A percentile compares a stretch with the other conserved stretches of the same genome.
These are phyloP conservation scores for Pinctada fucata DNA, from an alignment of 2,888 invertebrate species.

Conservation along the genomic window DNA sequence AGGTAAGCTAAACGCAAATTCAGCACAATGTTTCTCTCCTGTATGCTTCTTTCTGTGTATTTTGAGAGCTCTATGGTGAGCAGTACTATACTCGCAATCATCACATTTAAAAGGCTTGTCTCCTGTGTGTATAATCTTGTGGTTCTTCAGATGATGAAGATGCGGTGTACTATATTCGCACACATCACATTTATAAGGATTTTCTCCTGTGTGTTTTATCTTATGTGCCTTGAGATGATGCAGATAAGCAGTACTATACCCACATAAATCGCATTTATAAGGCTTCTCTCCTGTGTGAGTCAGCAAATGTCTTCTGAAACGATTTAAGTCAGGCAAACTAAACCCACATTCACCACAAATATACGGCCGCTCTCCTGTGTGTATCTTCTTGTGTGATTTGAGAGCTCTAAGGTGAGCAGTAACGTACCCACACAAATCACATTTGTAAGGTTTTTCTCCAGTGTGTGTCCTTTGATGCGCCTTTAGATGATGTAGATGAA, in stretches of 20 bases:
- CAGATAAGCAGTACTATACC: conserved; percentile 18
- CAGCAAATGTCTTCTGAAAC: too few species aligned
- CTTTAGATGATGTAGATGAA: conserved; percentile 16
- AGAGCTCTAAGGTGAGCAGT: too few species aligned
- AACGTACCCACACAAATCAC: too few species aligned
- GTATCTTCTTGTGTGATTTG: too few species aligned
- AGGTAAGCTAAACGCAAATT: conserved; percentile 18
- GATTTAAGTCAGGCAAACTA: too few species aligned
- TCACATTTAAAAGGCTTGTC: conserved; percentile 24
- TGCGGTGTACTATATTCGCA: conserved; percentile 22
- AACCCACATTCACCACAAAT: too few species aligned
- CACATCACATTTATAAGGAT: conserved; percentile 26
- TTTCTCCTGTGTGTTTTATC: conserved; percentile 32
- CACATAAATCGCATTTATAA: conserved; percentile 26
- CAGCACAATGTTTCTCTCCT: conserved; percentile 31
- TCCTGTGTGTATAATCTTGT: conserved; percentile 19
- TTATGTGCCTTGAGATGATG: conserved; percentile 25
- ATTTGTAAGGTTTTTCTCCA: too few species aligned
- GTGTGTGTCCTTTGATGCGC: too few species aligned
- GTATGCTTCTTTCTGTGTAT: conserved; percentile 31
- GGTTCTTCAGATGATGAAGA: conserved; percentile 17
- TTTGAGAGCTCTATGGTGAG: conserved; percentile 17
- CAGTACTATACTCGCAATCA: conserved; percentile 23
- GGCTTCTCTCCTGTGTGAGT: too few species aligned
- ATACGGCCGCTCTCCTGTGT: too few species aligned